Conservation (phyloP, 2,797 vertebrate species). For the Tinamus major region DNA sequence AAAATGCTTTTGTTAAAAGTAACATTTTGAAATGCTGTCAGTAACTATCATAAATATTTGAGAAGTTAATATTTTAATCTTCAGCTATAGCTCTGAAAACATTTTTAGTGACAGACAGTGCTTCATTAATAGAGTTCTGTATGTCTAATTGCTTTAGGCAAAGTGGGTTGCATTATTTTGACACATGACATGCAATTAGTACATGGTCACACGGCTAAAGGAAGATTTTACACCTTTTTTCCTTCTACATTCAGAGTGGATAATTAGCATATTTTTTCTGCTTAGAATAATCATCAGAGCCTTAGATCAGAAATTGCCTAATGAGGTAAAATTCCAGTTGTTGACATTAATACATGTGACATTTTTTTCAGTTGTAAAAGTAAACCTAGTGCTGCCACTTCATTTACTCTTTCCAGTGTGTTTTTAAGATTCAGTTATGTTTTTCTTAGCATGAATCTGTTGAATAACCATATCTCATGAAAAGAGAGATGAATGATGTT, state of each 20-base stretch:
- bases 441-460: constrained; percentile 46
- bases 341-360: constrained; percentile 88
- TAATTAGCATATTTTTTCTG: constrained; percentile 90
- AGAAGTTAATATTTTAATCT: constrained; percentile 87
- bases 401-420: constrained; percentile 68
- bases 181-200: constrained; percentile 92
- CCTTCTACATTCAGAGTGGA: constrained; percentile 84
- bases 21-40: constrained; percentile 86
- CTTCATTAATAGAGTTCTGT: constrained; percentile 87
- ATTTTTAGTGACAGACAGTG: constrained; percentile 85
- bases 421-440: constrained; percentile 49
- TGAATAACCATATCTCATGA: constrained; percentile 37
- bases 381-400: constrained; percentile 78
- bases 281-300: constrained; percentile 90
- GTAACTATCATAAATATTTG: constrained; percentile 87
- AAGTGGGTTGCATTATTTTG: constrained; percentile 87
- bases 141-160: constrained; percentile 88
- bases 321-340: constrained; percentile 91
- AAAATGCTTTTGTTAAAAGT: constrained; percentile 84
- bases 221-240: constrained; percentile 89
- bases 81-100: constrained; percentile 82
- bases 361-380: constrained; percentile 83
- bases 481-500: constrained; percentile 27
- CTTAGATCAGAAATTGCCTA: constrained; percentile 91
- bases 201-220: constrained; percentile 90